Conservation (phyloP, 2,113 vertebrate genomes). For the Sterrhoptilus dennistouni region DNA sequence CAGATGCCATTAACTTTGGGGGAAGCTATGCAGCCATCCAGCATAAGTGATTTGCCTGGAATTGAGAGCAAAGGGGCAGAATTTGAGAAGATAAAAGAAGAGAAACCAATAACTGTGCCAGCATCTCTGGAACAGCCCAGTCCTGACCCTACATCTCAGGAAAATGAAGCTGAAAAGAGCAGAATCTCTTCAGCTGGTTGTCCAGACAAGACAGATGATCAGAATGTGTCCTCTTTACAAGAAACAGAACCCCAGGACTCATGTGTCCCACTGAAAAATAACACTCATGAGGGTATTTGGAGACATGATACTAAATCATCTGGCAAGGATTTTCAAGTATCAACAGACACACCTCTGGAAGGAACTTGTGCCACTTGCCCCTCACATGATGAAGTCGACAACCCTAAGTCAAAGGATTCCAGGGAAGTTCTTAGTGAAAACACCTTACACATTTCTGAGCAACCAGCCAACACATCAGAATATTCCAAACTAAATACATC, state of each 20-base stretch:
- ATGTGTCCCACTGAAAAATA: not conserved
- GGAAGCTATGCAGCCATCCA: not conserved
- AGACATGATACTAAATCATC: not conserved
- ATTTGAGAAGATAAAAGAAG: not conserved
- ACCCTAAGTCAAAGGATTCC: not conserved
- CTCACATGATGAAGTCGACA: not conserved
- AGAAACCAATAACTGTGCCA: rapidly evolving
- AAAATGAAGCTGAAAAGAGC: not conserved
- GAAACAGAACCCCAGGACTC: not conserved
- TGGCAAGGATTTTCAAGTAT: not conserved
- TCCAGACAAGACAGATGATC: not conserved
- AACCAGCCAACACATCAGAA: not conserved
- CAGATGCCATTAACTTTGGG: not conserved
- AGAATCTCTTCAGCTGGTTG: not conserved
- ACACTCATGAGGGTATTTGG: not conserved
- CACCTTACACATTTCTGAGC: not conserved
- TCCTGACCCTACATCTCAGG: not conserved
- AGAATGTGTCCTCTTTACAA: not conserved
- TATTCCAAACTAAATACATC: not conserved
- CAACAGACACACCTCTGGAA: not conserved
- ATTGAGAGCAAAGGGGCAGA: not conserved
- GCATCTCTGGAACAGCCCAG: not conserved
- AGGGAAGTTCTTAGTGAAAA: not conserved
- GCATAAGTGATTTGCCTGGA: not conserved
- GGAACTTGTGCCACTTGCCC: not conserved